These are phyloP conservation scores for Cynocephalus volans DNA, from an alignment of 2,113 vertebrate genomes.

Conservation along the genomic window DNA sequence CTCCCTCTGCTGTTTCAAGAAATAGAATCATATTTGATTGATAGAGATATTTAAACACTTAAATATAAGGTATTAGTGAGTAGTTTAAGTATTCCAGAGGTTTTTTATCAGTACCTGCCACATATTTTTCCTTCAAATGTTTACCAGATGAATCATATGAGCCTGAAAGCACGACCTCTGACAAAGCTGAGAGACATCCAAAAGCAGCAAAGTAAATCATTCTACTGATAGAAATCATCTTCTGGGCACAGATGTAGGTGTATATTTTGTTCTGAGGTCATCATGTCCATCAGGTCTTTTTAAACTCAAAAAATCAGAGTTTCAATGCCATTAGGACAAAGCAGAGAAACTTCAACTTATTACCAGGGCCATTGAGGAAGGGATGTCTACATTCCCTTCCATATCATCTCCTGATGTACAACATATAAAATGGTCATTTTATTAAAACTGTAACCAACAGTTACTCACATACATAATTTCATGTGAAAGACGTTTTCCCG, in stretches of 20 bases:
- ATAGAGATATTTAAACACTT: conserved; percentile 4
- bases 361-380: not conserved
- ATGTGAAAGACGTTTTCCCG: not conserved
- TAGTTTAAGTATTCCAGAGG: not conserved
- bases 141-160: conserved; percentile 27
- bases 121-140: not conserved
- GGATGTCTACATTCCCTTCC: not conserved
- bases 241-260: not conserved
- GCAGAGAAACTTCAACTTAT: not conserved
- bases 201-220: not conserved
- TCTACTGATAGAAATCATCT: not conserved
- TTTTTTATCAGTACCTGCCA: not conserved
- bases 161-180: not conserved
- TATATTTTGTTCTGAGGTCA: conserved; percentile 32
- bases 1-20: not conserved
- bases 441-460: not conserved
- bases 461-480: not conserved
- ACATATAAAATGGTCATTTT: not conserved
- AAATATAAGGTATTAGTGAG: not conserved
- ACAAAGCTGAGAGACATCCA: not conserved
- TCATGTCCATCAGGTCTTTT: not conserved
- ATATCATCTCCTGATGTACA: not conserved
- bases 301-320: not conserved
- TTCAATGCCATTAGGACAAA: not conserved
- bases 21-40: not conserved